These are phyloP conservation scores for Drosophila paranaensis DNA, from an alignment of 2,888 invertebrate species.

Conservation along the genomic window DNA sequence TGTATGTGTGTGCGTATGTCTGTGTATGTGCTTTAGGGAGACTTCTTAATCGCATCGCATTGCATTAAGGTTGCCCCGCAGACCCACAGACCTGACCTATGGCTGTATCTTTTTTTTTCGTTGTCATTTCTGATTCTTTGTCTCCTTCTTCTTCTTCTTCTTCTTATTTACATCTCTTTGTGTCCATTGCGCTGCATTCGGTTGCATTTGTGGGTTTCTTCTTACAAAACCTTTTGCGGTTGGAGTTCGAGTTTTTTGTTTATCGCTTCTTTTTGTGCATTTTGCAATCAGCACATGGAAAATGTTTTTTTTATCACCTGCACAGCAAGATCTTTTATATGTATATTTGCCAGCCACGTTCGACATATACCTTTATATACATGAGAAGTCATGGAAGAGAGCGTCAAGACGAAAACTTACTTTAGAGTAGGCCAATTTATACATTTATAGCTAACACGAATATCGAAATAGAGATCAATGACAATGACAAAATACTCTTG, in stretches of 20 bases:
- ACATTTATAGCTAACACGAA: background rate
- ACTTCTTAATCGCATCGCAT: conserved; percentile 12
- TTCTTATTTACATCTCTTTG: conserved; percentile 12
- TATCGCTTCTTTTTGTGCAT: conserved; percentile 12
- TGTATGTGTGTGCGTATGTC: too few species aligned
- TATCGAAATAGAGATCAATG: background rate
- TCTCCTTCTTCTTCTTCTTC: conserved; percentile 12
- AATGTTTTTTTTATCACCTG: conserved; percentile 10
- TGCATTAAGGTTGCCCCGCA: conserved; percentile 62
- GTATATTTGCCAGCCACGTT: background rate
- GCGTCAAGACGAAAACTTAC: too few species aligned
- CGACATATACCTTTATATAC: background rate
- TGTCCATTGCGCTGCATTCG: conserved; percentile 17
- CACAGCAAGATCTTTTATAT: background rate
- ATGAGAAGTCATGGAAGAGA: too few species aligned
- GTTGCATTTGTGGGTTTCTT: conserved; percentile 18
- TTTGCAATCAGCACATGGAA: conserved; percentile 45
- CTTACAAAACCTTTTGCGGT: conserved; percentile 43
- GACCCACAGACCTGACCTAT: conserved; percentile 76
- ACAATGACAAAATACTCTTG: too few species aligned
- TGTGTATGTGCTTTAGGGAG: background rate
- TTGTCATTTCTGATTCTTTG: conserved; percentile 45
- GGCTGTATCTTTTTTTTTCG: conserved; percentile 7
- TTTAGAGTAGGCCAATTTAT: too few species aligned
- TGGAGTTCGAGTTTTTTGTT: conserved; percentile 1